These are phyloP conservation scores for Thalassophryne amazonica DNA, from an alignment of 2,797 vertebrate genomes.

Conservation along the genomic window DNA sequence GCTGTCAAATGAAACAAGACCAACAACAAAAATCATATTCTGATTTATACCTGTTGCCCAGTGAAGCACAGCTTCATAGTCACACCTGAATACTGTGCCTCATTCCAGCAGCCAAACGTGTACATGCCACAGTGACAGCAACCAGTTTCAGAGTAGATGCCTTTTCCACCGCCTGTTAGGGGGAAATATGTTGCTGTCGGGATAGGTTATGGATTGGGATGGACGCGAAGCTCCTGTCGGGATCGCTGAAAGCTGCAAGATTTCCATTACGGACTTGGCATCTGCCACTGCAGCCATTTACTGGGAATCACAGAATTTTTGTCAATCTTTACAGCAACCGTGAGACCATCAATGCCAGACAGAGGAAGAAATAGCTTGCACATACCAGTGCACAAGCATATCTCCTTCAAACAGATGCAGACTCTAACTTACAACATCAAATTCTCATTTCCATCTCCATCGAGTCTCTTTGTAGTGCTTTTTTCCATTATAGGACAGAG, in stretches of 20 bases:
- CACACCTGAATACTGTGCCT: constrained; percentile 54
- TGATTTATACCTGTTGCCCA: constrained; percentile 63
- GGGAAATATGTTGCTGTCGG: constrained; percentile 78
- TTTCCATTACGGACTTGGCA: constrained; percentile 80
- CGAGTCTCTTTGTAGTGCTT: constrained; percentile 46
- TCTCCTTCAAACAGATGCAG: constrained; percentile 74
- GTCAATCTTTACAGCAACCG: constrained; percentile 76
- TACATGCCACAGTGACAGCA: constrained; percentile 62
- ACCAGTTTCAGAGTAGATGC: constrained; percentile 59
- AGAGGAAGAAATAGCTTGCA: constrained; percentile 69
- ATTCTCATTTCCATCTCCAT: constrained; percentile 73
- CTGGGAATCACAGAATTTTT: constrained; percentile 76
- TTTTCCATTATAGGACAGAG: constrained; percentile 35
- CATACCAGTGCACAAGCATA: constrained; percentile 68
- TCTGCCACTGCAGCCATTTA: constrained; percentile 76
- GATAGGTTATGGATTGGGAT: constrained; percentile 77
- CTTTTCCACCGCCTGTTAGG: constrained; percentile 74
- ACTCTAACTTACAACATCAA: constrained; percentile 70
- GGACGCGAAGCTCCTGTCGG: constrained; percentile 73
- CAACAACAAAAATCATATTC: constrained; percentile 68
- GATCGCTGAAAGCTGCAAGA: constrained; percentile 74
- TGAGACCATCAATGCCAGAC: constrained; percentile 70
- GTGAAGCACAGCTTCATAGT: constrained; percentile 69
- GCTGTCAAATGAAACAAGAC: constrained; percentile 75
- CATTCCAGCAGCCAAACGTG: constrained; percentile 61